These are phyloP conservation scores for Dicrurus megarhynchus DNA, from an alignment of 2,113 vertebrate species.

Conservation along the genomic window DNA sequence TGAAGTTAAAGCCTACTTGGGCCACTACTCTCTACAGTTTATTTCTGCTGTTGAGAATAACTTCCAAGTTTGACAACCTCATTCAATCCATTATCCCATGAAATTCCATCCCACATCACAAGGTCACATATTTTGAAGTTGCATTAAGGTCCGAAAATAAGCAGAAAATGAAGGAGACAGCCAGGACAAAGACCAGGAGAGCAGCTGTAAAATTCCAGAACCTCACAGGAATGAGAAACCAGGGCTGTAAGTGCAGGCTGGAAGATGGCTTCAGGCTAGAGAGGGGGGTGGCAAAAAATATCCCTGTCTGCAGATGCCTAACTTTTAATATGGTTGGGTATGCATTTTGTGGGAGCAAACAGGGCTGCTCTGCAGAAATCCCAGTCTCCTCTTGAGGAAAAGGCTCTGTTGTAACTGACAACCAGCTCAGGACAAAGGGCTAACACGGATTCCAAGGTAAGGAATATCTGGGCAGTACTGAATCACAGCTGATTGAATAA, in stretches of 20 bases:
- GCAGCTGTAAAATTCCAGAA: neutral
- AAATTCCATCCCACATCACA: neutral
- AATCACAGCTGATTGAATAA: neutral
- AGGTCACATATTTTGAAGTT: neutral
- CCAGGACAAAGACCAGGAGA: neutral
- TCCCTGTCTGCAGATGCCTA: neutral
- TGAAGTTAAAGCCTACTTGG: neutral
- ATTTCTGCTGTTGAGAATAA: conserved; percentile 1
- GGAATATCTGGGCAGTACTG: neutral
- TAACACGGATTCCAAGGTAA: neutral
- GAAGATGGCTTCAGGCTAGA: neutral
- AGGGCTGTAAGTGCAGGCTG: neutral
- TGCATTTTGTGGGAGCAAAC: neutral
- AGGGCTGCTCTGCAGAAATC: neutral
- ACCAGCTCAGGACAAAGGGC: neutral
- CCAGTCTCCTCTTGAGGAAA: neutral
- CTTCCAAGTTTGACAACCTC: neutral
- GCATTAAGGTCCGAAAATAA: neutral
- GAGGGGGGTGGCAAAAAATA: neutral
- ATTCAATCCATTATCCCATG: neutral
- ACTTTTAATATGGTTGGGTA: neutral
- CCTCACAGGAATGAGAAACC: neutral
- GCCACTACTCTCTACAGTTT: neutral
- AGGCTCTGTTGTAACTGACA: accelerated
- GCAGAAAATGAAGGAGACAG: neutral